Base-by-base conservation (phyloP, 2,888 invertebrate genomes). In the Micoletzkya japonica region DNA sequence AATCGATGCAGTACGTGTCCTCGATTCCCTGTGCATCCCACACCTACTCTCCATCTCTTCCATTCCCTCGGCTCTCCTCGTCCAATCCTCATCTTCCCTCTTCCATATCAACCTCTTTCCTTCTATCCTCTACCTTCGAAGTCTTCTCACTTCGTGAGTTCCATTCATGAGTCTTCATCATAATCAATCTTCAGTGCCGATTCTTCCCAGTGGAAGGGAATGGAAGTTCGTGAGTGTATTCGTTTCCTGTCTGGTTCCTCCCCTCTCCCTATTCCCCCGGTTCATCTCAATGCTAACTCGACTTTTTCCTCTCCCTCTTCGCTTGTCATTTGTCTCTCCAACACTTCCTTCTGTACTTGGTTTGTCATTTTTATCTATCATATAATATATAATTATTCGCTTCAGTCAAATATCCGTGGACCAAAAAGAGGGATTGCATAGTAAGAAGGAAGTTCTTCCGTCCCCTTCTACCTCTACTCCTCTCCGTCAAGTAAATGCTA, bases 121-220 rank as follows among this genome's bases (percentile, higher is more conserved):
- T 14, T 61, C 44, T 30, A 24, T 20, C 1, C 44, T 26, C 28
- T 61, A 49, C n/a, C 30, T 61, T 24, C 2, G n/a, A n/a, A 30
- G 30, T 28, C 7, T 61, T n/a, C 44, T 49, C 14, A n/a, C 10
- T 1, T 44, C 44, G 61, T 61, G 10, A 30, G 61, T 49, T 2
- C 24, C 1, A n/a, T 37, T 24, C 10, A 34, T 59, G 37, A 1
- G 28, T 37, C 14, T 1, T 10, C 24, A 4, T 7, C 30, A 4
- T 58, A 58, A 20, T 36, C 24, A n/a, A 6, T 17, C 44, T 44
- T 28, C 4, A 61, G 61, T 1, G 49, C 28, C 28, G 28, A 30
- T 10, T 26, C 49, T 44, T 49, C 44, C 4, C n/a, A 24, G n/a
- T 61, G 61, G 61, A 34, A 61, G n/a, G 61, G 61, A 30, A 61